These are phyloP conservation scores for Enteromius mattozi DNA, from an alignment of 2,797 vertebrate species.

Conservation along the genomic window DNA sequence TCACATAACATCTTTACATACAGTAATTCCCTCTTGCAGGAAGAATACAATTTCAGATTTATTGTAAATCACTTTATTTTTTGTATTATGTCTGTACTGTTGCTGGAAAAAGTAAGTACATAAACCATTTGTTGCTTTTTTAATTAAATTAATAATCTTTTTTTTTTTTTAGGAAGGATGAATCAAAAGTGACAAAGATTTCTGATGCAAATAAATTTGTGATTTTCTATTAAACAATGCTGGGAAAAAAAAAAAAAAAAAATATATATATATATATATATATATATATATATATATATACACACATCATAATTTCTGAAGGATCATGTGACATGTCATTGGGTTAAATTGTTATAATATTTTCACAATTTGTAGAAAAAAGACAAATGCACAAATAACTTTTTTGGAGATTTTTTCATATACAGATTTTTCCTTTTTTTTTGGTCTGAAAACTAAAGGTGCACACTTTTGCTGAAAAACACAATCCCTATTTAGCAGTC, in stretches of 20 bases:
- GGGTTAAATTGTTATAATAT: background rate
- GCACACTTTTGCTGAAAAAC: too few relatives aligned
- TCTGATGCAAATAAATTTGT: background rate
- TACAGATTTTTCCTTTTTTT: too few relatives aligned
- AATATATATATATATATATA: background rate
- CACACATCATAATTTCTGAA: background rate
- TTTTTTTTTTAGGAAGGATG: background rate
- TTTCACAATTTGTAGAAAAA: background rate
- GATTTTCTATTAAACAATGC: background rate
- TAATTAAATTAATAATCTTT: background rate
- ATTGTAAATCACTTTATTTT: slow-evolving; percentile 1
- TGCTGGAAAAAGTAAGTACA: background rate
- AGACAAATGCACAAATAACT: too few relatives aligned
- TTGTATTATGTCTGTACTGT: background rate
- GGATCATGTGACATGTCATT: background rate
- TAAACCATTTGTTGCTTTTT: background rate
- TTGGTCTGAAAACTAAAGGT: too few relatives aligned
- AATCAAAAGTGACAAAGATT: background rate
- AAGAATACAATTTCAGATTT: background rate
- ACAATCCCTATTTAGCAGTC: too few relatives aligned
- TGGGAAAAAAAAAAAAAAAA: too few relatives aligned
- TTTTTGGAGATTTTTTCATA: too few relatives aligned
- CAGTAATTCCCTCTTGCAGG: background rate
- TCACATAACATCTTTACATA: slow-evolving; percentile 8
- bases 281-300: too few relatives aligned